These are phyloP conservation scores for Eupristina koningsbergeri DNA, from an alignment of 1,140 invertebrate genomes.

Conservation along the genomic window DNA sequence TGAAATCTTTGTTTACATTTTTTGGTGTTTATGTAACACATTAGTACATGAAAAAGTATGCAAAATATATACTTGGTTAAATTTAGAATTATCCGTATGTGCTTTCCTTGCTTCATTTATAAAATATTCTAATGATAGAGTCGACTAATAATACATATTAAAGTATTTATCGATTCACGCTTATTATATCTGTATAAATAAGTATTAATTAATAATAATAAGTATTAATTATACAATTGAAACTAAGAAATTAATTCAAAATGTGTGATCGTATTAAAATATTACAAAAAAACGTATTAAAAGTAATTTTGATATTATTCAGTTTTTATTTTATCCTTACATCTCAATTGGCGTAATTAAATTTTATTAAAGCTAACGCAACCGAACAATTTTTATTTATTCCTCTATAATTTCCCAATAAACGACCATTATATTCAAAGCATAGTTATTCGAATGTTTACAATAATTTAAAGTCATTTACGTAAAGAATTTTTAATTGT, in stretches of 20 bases:
- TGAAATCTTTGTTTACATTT: no score
- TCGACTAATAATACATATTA: neutral
- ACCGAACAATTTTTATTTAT: neutral
- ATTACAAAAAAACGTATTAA: neutral
- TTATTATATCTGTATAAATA: no score
- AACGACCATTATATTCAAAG: neutral
- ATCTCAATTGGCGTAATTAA: neutral
- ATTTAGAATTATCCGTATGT: no score
- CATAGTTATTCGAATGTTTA: neutral
- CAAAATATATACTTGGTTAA: neutral
- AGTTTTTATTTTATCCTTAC: neutral
- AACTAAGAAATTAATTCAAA: neutral
- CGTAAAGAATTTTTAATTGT: neutral
- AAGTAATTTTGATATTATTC: neutral
- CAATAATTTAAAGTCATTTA: neutral
- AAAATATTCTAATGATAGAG: neutral
- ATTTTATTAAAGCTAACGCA: neutral
- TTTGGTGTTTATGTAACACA: no score
- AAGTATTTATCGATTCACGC: neutral
- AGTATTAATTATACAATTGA: neutral
- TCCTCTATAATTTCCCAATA: neutral
- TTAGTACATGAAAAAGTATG: no score
- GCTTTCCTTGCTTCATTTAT: neutral
- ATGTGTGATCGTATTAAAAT: neutral
- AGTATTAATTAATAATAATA: neutral